These are phyloP conservation scores for Sinocyclocheilus grahami DNA, from an alignment of 2,113 vertebrate species.

Conservation along the genomic window DNA sequence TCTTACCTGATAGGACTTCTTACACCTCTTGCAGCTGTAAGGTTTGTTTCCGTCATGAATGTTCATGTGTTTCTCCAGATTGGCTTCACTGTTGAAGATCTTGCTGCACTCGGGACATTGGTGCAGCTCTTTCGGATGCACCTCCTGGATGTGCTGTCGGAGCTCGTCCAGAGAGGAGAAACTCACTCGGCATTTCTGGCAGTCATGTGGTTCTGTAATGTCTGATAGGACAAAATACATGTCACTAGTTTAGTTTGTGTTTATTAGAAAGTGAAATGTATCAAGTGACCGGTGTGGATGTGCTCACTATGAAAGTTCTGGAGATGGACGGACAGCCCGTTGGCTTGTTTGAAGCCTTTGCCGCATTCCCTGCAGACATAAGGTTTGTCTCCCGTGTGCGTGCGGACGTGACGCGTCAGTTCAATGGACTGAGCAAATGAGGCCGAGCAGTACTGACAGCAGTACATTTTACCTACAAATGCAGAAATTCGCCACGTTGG, in stretches of 20 bases:
- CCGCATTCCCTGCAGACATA: slow-evolving; percentile 88
- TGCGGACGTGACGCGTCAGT: slow-evolving; percentile 84
- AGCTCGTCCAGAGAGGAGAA: slow-evolving; percentile 86
- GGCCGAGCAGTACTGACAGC: slow-evolving; percentile 86
- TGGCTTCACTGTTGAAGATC: slow-evolving; percentile 78
- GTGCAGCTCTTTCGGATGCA: slow-evolving; percentile 84
- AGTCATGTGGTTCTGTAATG: slow-evolving; percentile 83
- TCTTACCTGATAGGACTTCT: slow-evolving; percentile 85
- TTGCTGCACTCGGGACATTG: slow-evolving; percentile 80
- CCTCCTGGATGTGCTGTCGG: slow-evolving; percentile 80
- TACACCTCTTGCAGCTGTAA: slow-evolving; percentile 87
- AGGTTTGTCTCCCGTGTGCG: slow-evolving; percentile 87
- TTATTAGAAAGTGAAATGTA: not conserved
- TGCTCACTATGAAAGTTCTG: slow-evolving; percentile 85
- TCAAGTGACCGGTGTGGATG: not conserved
- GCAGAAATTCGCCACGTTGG: not conserved
- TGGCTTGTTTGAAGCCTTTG: slow-evolving; percentile 90
- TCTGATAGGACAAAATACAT: slow-evolving; percentile 66
- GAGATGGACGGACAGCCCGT: slow-evolving; percentile 86
- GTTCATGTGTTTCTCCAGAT: slow-evolving; percentile 83
- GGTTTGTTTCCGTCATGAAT: slow-evolving; percentile 81
- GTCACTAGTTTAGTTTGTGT: not conserved
- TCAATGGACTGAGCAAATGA: slow-evolving; percentile 90
- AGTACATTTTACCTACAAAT: slow-evolving; percentile 86
- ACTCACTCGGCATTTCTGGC: slow-evolving; percentile 88